Percentiles rank a stretch among this genome's conserved stretches.
phyloP scores from a whole-genome alignment of 2,888 invertebrate genomes.

The Stratiomys singularior region DNA sequence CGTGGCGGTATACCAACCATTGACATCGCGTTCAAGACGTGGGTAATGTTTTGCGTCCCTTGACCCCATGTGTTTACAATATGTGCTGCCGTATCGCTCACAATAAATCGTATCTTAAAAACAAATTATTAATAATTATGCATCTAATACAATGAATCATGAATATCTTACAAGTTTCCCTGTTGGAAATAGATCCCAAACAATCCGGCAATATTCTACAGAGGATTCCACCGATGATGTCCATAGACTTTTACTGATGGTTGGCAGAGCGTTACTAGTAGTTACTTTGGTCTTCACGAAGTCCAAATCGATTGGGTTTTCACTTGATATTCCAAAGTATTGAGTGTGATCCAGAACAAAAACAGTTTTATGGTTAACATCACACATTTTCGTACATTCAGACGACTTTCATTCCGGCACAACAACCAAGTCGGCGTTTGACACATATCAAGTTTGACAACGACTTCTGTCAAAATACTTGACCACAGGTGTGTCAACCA shows the following conservation, averaged over 20 bases:
- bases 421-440: background rate
- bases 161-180: conserved; percentile 78
- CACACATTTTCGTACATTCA: conserved; percentile 51
- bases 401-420: background rate
- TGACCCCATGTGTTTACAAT: conserved; percentile 86
- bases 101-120: conserved; percentile 82
- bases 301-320: conserved; percentile 63
- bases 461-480: no score
- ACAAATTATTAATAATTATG: conserved; percentile 48
- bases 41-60: conserved; percentile 85
- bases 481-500: no score
- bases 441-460: no score
- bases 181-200: conserved; percentile 96
- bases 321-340: conserved; percentile 79
- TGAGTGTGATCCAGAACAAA: conserved; percentile 95
- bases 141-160: conserved; percentile 40
- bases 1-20: conserved; percentile 82
- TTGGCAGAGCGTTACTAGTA: conserved; percentile 79
- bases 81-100: conserved; percentile 87
- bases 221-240: conserved; percentile 95
- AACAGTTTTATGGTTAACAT: conserved; percentile 89
- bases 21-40: conserved; percentile 87
- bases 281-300: conserved; percentile 70
- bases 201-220: conserved; percentile 95
- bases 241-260: conserved; percentile 94